These are phyloP conservation scores for Gyps fulvus DNA, from an alignment of 2,113 vertebrate genomes.

Conservation along the genomic window DNA sequence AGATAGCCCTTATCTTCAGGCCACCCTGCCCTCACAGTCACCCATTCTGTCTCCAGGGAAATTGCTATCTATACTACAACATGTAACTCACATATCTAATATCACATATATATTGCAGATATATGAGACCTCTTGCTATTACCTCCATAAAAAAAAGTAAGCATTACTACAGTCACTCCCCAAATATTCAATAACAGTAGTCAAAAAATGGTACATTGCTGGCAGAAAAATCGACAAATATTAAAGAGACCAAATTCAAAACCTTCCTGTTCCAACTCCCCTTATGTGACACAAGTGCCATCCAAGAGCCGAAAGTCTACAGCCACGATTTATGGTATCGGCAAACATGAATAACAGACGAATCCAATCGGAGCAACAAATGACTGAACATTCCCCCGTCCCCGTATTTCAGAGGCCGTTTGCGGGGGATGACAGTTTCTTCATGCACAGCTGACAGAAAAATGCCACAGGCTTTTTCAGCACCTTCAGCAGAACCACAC, in stretches of 20 bases:
- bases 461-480: background rate
- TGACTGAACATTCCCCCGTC: background rate
- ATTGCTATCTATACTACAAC: background rate
- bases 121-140: background rate
- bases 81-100: background rate
- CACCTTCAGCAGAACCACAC: background rate
- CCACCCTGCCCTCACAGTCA: constrained; percentile 57
- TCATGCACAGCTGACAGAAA: background rate
- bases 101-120: background rate
- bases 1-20: constrained; percentile 53
- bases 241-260: background rate
- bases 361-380: background rate
- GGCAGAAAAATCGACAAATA: background rate
- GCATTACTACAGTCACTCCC: background rate
- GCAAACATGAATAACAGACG: background rate
- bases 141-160: background rate
- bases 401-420: background rate
- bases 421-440: background rate
- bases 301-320: background rate
- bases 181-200: background rate
- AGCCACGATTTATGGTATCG: background rate
- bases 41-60: constrained; percentile 30
- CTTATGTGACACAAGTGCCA: background rate
- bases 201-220: background rate
- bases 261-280: background rate